Percentiles rank a stretch among this genome's conserved stretches.
These are phyloP conservation scores for Novumbra hubbsi DNA, from an alignment of 2,797 vertebrate genomes.

Conservation along the genomic window DNA sequence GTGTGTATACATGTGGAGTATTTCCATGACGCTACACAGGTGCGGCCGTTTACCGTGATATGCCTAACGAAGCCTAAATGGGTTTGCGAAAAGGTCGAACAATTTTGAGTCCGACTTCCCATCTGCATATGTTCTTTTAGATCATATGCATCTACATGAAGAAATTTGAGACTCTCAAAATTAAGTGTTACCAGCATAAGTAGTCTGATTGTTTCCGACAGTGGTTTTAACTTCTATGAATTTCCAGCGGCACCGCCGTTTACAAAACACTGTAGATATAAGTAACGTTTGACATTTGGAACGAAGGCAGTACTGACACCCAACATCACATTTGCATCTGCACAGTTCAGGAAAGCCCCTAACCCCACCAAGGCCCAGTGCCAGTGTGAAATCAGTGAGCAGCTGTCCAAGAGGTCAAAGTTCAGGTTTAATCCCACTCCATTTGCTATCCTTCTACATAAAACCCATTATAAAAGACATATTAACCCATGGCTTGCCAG, in stretches of 20 bases:
- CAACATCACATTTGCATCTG: background rate
- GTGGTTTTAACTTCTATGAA: too few species aligned
- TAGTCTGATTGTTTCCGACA: too few species aligned
- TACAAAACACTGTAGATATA: background rate
- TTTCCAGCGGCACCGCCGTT: background rate
- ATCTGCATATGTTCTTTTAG: too few species aligned
- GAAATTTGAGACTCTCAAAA: too few species aligned
- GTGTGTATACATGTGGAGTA: too few species aligned
- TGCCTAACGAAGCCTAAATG: too few species aligned
- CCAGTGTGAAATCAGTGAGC: background rate
- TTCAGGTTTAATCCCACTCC: conserved; percentile 45
- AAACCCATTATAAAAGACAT: conserved; percentile 46
- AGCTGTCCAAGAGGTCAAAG: conserved; percentile 38
- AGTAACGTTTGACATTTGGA: background rate
- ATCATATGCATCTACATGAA: too few species aligned
- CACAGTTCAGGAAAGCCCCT: background rate
- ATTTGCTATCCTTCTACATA: conserved; percentile 23
- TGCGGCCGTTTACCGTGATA: too few species aligned
- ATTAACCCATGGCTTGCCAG: conserved; percentile 24
- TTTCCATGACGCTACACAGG: too few species aligned
- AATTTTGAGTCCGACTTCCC: too few species aligned
- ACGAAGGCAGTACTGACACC: background rate
- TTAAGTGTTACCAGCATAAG: too few species aligned
- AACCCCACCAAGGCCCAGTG: background rate
- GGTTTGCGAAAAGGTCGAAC: too few species aligned